Conservation (phyloP, 2,888 invertebrate genomes). For the Rhopalosiphum nymphaeae region DNA sequence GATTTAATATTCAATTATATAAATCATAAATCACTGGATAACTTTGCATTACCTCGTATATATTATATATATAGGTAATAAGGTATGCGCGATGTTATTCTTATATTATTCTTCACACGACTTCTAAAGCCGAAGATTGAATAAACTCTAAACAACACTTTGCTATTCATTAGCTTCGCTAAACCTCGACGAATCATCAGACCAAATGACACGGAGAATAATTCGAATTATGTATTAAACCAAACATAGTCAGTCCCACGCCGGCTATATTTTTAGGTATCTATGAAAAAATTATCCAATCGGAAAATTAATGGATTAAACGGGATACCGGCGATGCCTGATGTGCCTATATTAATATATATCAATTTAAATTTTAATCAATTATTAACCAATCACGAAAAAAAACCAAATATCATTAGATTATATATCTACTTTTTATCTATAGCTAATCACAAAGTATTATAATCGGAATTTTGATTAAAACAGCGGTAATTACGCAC, state of each 20-base stretch:
- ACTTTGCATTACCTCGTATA: background rate
- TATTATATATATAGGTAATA: background rate
- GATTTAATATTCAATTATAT: background rate
- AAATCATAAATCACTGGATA: background rate
- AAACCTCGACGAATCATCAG: background rate
- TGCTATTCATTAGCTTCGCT: background rate
- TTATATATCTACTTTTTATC: background rate
- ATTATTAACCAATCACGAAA: background rate
- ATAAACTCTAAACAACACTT: background rate
- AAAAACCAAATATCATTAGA: background rate
- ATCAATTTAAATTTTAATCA: background rate
- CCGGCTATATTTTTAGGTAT: background rate
- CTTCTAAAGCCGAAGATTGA: background rate
- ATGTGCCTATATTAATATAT: background rate
- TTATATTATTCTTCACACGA: background rate
- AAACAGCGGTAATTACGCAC: background rate
- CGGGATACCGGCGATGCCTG: background rate
- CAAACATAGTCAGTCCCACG: background rate
- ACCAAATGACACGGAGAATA: constrained; percentile 16
- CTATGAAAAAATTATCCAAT: constrained; percentile 11
- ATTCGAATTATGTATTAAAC: background rate
- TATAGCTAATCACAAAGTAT: background rate
- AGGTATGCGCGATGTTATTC: background rate
- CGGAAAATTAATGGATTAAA: constrained; percentile 30
- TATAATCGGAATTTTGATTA: background rate